These are phyloP conservation scores for Rugalucina vietnamica DNA, from an alignment of 2,888 invertebrate species.

Conservation along the genomic window DNA sequence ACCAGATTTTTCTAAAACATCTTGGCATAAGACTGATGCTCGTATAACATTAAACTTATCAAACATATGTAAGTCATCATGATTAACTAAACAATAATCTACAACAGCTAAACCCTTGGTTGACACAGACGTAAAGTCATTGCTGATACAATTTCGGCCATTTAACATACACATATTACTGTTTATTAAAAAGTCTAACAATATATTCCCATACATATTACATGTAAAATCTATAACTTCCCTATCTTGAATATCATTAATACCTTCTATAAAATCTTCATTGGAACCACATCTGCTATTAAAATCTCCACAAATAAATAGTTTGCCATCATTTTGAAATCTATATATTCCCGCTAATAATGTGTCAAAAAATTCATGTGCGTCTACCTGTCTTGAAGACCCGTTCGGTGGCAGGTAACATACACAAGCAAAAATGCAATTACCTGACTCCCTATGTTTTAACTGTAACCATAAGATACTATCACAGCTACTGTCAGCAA, in stretches of 20 bases:
- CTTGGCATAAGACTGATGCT: too few relatives aligned
- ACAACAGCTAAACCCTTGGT: constrained; percentile 23
- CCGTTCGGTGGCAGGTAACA: neutral
- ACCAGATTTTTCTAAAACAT: too few relatives aligned
- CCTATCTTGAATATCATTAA: neutral
- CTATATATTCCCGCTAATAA: neutral
- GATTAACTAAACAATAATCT: constrained; percentile 35
- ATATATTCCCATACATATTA: neutral
- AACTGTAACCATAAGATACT: neutral
- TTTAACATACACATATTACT: constrained; percentile 5
- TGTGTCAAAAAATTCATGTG: neutral
- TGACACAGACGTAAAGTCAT: constrained; percentile 33
- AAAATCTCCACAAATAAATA: neutral
- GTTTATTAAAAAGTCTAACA: neutral
- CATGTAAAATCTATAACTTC: neutral
- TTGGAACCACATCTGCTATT: neutral
- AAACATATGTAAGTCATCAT: constrained; percentile 21
- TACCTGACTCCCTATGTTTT: neutral
- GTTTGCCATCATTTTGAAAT: neutral
- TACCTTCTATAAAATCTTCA: neutral
- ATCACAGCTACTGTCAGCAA: neutral
- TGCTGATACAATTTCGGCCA: neutral
- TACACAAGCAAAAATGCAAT: neutral
- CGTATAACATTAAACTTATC: constrained; percentile 11
- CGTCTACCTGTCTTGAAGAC: neutral